Base-by-base conservation (phyloP, 2,797 vertebrate species). In the Rhynchotus rufescens region DNA sequence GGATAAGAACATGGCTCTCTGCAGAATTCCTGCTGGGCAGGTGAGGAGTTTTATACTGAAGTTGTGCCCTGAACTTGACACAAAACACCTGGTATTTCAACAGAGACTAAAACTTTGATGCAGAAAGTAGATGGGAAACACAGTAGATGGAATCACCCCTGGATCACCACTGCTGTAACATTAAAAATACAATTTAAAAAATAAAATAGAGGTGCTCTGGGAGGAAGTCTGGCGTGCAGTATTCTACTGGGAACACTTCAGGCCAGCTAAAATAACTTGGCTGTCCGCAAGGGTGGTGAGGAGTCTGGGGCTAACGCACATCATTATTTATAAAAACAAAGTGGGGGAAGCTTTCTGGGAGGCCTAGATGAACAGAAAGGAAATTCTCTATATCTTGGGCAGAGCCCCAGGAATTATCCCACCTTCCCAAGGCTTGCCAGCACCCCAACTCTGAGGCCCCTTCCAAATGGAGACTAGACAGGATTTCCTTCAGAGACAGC, bases 401-500 rank as follows among this genome's bases (percentile, higher is more conserved):
- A 79, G 36, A 88, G 67, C 52, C 62, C 51, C 40, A 75, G 9
- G 62, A 74, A 65, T 28, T n/a, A 86, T 34, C 71, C 65, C 71
- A 60, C 60, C 57, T 86, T 59, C 44, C 49, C 42, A 21, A 32
- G 75, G 36, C 69, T 44, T 83, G 86, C 74, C 71, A 81, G n/a
- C 28, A 14, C 9, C 80, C 84, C 69, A 86, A 40, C 49, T 76
- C 56, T 38, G 56, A 76, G 74, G 32, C 32, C 42, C 10, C 59
- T 54, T 54, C 30, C 69, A 80, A 1, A 54, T 45, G 38, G 64
- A 77, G 75, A 54, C 66, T 51, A 86, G 92, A 80, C 79, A 80
- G 86, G 65, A 91, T 86, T 89, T 89, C 89, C 74, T 75, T 80
- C 65, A 14, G 44, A 76, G 67, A 47, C 73, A 86, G 74, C 28